These are phyloP conservation scores for Notodonta dromedarius DNA, from an alignment of 2,888 invertebrate species.

Conservation along the genomic window DNA sequence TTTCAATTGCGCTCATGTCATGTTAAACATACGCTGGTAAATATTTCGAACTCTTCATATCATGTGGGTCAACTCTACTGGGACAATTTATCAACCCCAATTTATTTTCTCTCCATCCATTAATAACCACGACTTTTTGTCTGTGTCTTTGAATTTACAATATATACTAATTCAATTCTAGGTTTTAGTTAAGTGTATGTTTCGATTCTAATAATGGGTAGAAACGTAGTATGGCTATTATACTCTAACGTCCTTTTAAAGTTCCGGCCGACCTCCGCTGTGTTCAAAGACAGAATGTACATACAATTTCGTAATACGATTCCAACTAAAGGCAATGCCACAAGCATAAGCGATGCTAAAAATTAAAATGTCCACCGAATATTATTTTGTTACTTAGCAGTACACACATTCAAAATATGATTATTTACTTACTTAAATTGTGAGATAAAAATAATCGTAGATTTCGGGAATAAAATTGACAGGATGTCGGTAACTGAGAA, in stretches of 20 bases:
- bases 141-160: constrained; percentile 24
- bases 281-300: constrained; percentile 10
- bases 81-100: constrained; percentile 71
- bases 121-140: constrained; percentile 57
- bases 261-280: constrained; percentile 9
- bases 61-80: constrained; percentile 53
- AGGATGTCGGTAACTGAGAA: too few relatives aligned
- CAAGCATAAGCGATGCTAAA: background rate
- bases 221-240: too few relatives aligned
- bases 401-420: background rate
- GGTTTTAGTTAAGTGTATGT: background rate
- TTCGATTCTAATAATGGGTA: too few relatives aligned
- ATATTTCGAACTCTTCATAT: constrained; percentile 64
- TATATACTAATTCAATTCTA: background rate
- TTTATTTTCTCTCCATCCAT: constrained; percentile 68
- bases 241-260: background rate
- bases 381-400: background rate
- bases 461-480: too few relatives aligned
- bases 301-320: constrained; percentile 18
- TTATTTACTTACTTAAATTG: too few relatives aligned
- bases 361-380: too few relatives aligned
- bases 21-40: constrained; percentile 39
- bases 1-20: constrained; percentile 13
- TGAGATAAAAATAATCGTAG: too few relatives aligned
- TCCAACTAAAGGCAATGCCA: background rate